Evolutionary conservation across 2,888 invertebrate genomes (phyloP).

Genomic region (Philaethria dido): DNA sequence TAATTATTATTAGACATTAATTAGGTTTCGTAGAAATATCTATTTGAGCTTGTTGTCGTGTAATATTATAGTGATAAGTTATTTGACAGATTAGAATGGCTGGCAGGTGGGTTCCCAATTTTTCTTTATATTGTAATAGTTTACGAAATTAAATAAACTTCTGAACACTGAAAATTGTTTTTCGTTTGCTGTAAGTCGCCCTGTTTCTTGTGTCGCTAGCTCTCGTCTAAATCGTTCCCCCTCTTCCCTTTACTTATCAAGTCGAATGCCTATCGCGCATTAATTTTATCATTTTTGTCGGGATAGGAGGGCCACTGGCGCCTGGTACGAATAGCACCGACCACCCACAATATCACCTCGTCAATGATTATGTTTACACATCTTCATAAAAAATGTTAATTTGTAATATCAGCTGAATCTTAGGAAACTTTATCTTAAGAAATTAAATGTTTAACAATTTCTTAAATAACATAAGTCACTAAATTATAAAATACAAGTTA

Average conservation of each 20-base stretch:
- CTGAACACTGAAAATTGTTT: constrained; percentile 12
- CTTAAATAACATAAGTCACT: background rate
- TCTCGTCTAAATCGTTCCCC: constrained; percentile 51
- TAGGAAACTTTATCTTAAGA: background rate
- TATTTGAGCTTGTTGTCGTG: constrained; percentile 41
- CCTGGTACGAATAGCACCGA: constrained; percentile 66
- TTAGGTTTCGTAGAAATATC: constrained; percentile 41
- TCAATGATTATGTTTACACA: background rate
- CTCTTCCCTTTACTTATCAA: constrained; percentile 54
- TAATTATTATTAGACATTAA: constrained; percentile 38
- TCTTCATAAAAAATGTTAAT: background rate
- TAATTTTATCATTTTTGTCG: constrained; percentile 65
- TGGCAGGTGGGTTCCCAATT: constrained; percentile 70
- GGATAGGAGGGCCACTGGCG: constrained; percentile 62
- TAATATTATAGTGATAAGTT: constrained; percentile 53
- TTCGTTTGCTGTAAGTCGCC: constrained; percentile 1
- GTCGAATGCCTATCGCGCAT: constrained; percentile 54
- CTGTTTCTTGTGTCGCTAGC: constrained; percentile 17
- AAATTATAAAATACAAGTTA: background rate
- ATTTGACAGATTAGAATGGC: constrained; percentile 78
- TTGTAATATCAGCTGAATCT: constrained; percentile 6
- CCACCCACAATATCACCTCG: constrained; percentile 21
- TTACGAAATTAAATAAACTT: constrained; percentile 40
- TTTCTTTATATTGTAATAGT: constrained; percentile 44
- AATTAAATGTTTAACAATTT: background rate